phyloP scores from a whole-genome alignment of 2,888 invertebrate genomes.

The Cosmorhoe ocellata region DNA sequence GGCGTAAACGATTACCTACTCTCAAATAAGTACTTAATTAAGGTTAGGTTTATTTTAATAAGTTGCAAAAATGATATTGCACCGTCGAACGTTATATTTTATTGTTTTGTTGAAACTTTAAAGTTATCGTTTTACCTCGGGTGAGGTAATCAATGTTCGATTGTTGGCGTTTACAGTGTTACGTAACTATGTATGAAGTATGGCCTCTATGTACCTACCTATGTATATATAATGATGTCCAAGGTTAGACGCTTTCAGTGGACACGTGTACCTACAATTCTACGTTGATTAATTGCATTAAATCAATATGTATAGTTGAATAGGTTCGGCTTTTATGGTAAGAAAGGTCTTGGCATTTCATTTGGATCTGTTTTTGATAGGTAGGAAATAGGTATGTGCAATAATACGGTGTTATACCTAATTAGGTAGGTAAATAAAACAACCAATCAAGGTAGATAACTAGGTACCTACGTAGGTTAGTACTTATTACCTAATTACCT shows the following conservation, averaged over 20 bases:
- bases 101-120: constrained; percentile 45
- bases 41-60: constrained; percentile 54
- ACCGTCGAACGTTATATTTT: constrained; percentile 40
- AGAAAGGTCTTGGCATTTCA: too few species aligned
- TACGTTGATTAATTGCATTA: constrained; percentile 44
- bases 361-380: too few species aligned
- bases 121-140: constrained; percentile 55
- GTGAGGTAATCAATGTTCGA: constrained; percentile 54
- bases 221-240: constrained; percentile 53
- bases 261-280: constrained; percentile 44
- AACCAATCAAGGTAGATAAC: too few species aligned
- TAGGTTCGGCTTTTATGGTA: constrained; percentile 30
- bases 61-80: constrained; percentile 39
- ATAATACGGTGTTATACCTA: too few species aligned
- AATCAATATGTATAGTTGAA: constrained; percentile 33
- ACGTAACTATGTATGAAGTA: constrained; percentile 65
- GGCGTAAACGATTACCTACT: constrained; percentile 36
- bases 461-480: too few species aligned
- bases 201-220: constrained; percentile 24
- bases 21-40: constrained; percentile 44
- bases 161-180: constrained; percentile 62
- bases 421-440: too few species aligned
- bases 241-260: constrained; percentile 68
- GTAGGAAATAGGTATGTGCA: too few species aligned
- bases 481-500: too few species aligned